Percentiles rank a stretch among this genome's conserved stretches.
Evolutionary conservation across 2,797 vertebrate genomes (phyloP).

Genomic region (Cryptoblepharus egeriae): DNA sequence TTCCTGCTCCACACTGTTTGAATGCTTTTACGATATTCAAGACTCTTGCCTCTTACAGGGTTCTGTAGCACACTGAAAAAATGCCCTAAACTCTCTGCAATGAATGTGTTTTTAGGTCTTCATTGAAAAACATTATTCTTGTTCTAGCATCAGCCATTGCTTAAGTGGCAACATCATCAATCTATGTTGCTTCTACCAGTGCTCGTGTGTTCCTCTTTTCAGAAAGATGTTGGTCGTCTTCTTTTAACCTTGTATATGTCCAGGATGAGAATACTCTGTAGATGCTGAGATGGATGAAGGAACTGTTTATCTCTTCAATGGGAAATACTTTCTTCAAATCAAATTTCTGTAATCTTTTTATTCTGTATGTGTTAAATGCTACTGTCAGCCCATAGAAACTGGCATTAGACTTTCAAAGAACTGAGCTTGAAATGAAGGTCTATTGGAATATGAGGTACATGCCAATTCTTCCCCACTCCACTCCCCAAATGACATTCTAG

Average conservation of each 20-base stretch:
- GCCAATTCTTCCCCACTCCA: conserved; percentile 12
- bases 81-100: conserved; percentile 48
- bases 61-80: conserved; percentile 40
- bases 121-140: conserved; percentile 12
- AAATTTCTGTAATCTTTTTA: conserved; percentile 73
- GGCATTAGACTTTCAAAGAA: conserved; percentile 36
- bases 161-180: background rate
- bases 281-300: conserved; percentile 46
- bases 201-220: background rate
- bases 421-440: conserved; percentile 52
- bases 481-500: conserved; percentile 13
- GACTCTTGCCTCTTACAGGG: conserved; percentile 32
- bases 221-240: conserved; percentile 13
- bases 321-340: conserved; percentile 28
- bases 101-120: conserved; percentile 37
- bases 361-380: conserved; percentile 66
- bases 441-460: conserved; percentile 44
- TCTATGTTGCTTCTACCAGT: background rate
- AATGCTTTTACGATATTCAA: conserved; percentile 11
- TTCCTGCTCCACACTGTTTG: background rate
- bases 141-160: conserved; percentile 7
- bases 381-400: conserved; percentile 33
- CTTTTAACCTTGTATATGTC: background rate
- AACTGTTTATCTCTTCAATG: conserved; percentile 34
- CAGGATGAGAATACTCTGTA: conserved; percentile 43